A percentile compares a stretch with the other conserved stretches of the same genome.
These are phyloP conservation scores for Oenanthe melanoleuca DNA, from an alignment of 2,113 vertebrate species.

Conservation along the genomic window DNA sequence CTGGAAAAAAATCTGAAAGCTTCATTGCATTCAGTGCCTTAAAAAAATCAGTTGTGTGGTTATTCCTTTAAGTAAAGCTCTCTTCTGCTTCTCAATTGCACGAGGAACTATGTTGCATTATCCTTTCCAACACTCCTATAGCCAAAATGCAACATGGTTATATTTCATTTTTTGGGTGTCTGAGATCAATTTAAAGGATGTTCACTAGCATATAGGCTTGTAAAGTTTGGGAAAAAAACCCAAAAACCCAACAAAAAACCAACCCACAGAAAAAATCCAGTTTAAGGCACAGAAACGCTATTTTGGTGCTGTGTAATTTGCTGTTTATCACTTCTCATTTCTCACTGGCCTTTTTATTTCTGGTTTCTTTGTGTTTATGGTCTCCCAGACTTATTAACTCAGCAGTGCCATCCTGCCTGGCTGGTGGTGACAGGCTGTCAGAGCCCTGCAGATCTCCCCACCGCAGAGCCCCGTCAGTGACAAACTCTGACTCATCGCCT, in stretches of 20 bases:
- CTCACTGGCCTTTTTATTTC: background rate
- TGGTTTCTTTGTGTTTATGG: background rate
- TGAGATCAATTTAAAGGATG: background rate
- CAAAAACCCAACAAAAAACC: too few species aligned
- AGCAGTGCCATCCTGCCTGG: background rate
- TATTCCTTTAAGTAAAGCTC: too few species aligned
- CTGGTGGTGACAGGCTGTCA: constrained; percentile 52
- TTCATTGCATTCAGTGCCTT: background rate
- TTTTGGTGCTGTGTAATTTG: background rate
- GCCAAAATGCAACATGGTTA: too few species aligned
- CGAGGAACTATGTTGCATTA: too few species aligned
- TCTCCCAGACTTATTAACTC: background rate
- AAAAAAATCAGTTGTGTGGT: background rate
- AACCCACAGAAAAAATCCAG: background rate
- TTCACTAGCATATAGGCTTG: background rate
- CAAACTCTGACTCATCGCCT: background rate
- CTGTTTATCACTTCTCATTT: fast-evolving
- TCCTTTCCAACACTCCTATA: too few species aligned
- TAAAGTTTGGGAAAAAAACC: background rate
- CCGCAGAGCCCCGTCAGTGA: background rate
- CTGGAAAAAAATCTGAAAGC: background rate
- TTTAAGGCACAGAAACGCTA: background rate
- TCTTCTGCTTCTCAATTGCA: too few species aligned
- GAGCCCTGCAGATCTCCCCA: background rate
- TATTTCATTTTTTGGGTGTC: background rate